Conservation (phyloP, 2,113 vertebrate species). For the Ophthalmolycus amberensis region DNA sequence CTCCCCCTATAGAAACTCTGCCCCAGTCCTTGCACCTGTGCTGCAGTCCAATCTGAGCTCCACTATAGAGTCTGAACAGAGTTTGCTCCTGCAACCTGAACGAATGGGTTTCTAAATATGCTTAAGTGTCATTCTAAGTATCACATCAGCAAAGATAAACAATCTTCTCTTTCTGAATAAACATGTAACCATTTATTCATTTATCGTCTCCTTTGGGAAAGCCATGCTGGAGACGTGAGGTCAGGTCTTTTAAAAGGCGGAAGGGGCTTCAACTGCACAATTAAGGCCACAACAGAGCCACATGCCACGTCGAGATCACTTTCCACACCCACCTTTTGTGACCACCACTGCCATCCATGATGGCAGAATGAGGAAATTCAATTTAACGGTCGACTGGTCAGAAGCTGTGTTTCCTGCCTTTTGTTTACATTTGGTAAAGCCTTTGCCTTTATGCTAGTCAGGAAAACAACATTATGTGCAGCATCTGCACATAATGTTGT, state of each 20-base stretch:
- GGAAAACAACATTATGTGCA: not conserved
- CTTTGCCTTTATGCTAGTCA: not conserved
- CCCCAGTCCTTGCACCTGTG: conserved; percentile 77
- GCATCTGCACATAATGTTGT: not conserved
- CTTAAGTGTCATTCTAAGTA: conserved; percentile 27
- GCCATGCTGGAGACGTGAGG: conserved; percentile 43
- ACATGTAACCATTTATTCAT: conserved; percentile 49
- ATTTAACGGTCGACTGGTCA: conserved; percentile 15
- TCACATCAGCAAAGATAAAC: conserved; percentile 34
- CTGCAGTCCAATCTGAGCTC: conserved; percentile 63
- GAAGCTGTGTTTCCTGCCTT: not conserved
- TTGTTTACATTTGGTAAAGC: not conserved
- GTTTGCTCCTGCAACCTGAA: not conserved
- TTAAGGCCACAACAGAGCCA: conserved; percentile 41
- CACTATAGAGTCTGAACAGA: conserved; percentile 66
- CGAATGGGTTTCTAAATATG: conserved; percentile 36
- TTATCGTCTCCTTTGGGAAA: conserved; percentile 35
- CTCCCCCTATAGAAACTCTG: conserved; percentile 59
- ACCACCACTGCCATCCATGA: not conserved
- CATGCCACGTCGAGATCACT: conserved; percentile 24
- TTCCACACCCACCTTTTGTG: conserved; percentile 26
- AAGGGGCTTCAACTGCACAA: conserved; percentile 20
- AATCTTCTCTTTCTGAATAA: conserved; percentile 37
- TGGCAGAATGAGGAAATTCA: conserved; percentile 15
- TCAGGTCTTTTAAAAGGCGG: conserved; percentile 42